Evolutionary conservation across 2,113 vertebrate species (phyloP).

Genomic region (Chelonoidis abingdonii): DNA sequence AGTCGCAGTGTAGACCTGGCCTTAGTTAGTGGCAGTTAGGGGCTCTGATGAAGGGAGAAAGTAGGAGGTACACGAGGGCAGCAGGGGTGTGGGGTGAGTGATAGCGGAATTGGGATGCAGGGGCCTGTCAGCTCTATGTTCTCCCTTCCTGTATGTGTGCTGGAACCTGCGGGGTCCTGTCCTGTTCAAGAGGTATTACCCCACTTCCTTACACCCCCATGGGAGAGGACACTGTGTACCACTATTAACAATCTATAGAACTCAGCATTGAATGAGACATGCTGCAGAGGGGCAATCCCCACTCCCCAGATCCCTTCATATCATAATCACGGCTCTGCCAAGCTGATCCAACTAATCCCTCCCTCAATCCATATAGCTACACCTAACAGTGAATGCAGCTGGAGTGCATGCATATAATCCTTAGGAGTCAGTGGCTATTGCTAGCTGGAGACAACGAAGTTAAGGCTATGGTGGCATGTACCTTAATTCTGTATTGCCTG

Average conservation of each 20-base stretch:
- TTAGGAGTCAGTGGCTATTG: neutral
- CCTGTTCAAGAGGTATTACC: too few relatives aligned
- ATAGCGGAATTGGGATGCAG: neutral
- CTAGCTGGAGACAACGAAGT: accelerated
- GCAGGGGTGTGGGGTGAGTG: neutral
- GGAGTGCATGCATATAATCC: neutral
- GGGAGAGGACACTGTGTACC: neutral
- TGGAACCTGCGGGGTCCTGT: neutral
- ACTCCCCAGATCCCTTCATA: too few relatives aligned
- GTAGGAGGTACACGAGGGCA: conserved; percentile 14
- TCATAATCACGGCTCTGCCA: neutral
- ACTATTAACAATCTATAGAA: neutral
- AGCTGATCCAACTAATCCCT: neutral
- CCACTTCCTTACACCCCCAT: too few relatives aligned
- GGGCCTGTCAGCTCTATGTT: neutral
- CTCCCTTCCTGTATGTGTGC: conserved; percentile 1
- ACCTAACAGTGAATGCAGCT: neutral
- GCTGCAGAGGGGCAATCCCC: too few relatives aligned
- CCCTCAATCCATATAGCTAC: neutral
- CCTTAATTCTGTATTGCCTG: neutral
- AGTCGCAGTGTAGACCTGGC: too few relatives aligned
- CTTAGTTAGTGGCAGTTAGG: neutral
- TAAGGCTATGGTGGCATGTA: neutral
- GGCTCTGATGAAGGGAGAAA: neutral
- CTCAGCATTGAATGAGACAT: neutral